These are phyloP conservation scores for Phyllopteryx taeniolatus DNA, from an alignment of 2,113 vertebrate species.

Conservation along the genomic window DNA sequence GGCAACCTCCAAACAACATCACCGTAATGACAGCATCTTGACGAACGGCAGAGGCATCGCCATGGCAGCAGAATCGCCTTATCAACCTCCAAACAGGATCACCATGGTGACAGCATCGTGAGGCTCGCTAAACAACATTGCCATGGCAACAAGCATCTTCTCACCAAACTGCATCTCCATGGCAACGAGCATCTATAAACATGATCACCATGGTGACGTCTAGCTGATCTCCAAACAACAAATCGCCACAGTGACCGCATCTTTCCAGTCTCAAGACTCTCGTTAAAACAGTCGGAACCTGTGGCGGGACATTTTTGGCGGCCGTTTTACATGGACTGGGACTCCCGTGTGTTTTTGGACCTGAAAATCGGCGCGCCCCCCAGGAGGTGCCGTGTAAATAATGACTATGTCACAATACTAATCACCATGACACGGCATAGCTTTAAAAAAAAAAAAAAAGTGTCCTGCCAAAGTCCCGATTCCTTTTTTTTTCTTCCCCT, in stretches of 20 bases:
- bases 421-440: slow-evolving; percentile 60
- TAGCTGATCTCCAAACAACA: background rate
- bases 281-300: slow-evolving; percentile 20
- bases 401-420: slow-evolving; percentile 25
- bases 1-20: background rate
- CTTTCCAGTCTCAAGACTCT: background rate
- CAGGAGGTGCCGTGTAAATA: slow-evolving; percentile 53
- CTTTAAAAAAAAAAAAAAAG: slow-evolving; percentile 54
- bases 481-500: background rate
- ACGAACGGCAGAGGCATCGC: background rate
- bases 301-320: slow-evolving; percentile 13
- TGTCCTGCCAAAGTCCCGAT: slow-evolving; percentile 68
- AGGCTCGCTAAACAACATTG: background rate
- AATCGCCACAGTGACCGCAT: background rate
- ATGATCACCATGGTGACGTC: background rate
- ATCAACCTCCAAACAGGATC: background rate
- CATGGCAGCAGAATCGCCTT: background rate
- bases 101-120: background rate
- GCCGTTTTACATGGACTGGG: slow-evolving; percentile 17
- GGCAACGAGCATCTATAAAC: background rate
- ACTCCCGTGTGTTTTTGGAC: slow-evolving; percentile 20
- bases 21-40: background rate
- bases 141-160: background rate
- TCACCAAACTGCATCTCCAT: background rate
- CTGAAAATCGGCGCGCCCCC: slow-evolving; percentile 24